phyloP scores from a whole-genome alignment of 1,140 invertebrate species.

The Pseudachorutes palmiensis region DNA sequence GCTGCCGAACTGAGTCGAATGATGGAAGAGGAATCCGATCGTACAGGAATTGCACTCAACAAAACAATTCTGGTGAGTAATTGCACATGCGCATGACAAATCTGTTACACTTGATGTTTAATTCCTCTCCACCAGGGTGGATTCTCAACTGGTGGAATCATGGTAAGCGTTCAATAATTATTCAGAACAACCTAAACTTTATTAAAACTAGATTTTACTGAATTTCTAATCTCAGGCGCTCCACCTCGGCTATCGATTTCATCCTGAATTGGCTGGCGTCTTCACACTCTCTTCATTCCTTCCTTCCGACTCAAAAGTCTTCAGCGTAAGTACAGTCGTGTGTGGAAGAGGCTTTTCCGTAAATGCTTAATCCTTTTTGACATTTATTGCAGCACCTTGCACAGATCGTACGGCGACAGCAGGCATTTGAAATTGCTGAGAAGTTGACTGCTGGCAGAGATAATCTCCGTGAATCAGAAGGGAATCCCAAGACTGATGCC shows the following conservation, averaged over 20 bases:
- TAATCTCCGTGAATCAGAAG: background rate
- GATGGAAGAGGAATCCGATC: conserved; percentile 55
- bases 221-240: conserved; percentile 46
- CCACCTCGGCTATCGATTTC: conserved; percentile 56
- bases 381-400: no score
- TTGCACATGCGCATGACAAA: background rate
- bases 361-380: no score
- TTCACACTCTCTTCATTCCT: conserved; percentile 64
- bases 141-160: conserved; percentile 65
- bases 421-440: no score
- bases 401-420: no score
- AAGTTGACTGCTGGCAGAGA: no score
- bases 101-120: background rate
- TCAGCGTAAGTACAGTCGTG: conserved; percentile 49
- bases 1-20: conserved; percentile 51
- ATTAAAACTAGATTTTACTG: background rate
- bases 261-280: conserved; percentile 54
- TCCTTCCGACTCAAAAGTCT: conserved; percentile 57
- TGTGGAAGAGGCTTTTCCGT: no score
- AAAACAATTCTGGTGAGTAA: conserved; percentile 56
- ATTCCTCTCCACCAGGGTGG: conserved; percentile 50
- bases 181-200: no score
- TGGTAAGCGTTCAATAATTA: conserved; percentile 14
- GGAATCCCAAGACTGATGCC: no score
- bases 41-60: conserved; percentile 51